These are phyloP conservation scores for Drosophila asahinai DNA, from an alignment of 1,140 invertebrate species.

Conservation along the genomic window DNA sequence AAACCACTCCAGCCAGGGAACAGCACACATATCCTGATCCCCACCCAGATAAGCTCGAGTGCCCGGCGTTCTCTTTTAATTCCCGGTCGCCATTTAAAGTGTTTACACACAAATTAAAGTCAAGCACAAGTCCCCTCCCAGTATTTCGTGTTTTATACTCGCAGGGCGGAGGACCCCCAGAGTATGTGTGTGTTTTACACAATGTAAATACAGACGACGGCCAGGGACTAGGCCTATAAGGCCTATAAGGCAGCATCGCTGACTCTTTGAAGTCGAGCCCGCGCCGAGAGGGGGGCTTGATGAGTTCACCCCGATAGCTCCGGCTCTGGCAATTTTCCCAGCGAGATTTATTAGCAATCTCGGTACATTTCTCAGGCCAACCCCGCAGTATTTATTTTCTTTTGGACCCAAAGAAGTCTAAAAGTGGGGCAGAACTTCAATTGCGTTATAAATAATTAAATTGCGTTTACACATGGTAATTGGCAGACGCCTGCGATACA, in stretches of 20 bases:
- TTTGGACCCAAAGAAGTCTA: neutral
- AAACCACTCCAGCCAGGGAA: constrained; percentile 45
- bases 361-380: constrained; percentile 26
- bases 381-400: constrained; percentile 35
- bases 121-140: constrained; percentile 51
- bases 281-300: constrained; percentile 34
- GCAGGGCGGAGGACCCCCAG: constrained; percentile 27
- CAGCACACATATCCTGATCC: constrained; percentile 26
- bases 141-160: constrained; percentile 41
- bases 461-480: constrained; percentile 72
- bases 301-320: constrained; percentile 30
- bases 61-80: constrained; percentile 48
- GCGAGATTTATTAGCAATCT: constrained; percentile 38
- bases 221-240: constrained; percentile 41
- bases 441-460: constrained; percentile 73
- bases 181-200: constrained; percentile 55
- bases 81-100: constrained; percentile 65
- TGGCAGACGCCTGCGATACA: constrained; percentile 29
- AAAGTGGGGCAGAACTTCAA: constrained; percentile 55
- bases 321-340: constrained; percentile 27
- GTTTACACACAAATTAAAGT: constrained; percentile 82
- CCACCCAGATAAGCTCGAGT: constrained; percentile 51
- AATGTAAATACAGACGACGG: constrained; percentile 70
- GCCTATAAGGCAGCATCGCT: constrained; percentile 26
- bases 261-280: constrained; percentile 45